Evolutionary conservation across 1,140 invertebrate species (phyloP).

Genomic region (Heliothis subflexa): DNA sequence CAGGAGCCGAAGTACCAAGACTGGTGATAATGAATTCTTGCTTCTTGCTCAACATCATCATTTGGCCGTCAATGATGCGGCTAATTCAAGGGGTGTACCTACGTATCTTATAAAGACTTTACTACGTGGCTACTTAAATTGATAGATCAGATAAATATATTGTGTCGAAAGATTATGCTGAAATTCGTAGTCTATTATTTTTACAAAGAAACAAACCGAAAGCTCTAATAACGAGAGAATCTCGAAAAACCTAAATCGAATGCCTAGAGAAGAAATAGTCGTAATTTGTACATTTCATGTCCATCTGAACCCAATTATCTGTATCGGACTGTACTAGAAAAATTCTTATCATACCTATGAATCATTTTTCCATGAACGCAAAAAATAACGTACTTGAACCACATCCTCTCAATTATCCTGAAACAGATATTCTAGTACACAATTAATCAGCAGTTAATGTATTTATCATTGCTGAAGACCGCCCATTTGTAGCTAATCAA

Average conservation of each 20-base stretch:
- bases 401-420: constrained; percentile 3
- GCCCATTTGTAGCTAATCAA: constrained; percentile 28
- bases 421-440: constrained; percentile 4
- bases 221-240: too few relatives aligned
- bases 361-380: neutral
- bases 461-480: constrained; percentile 32
- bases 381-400: neutral
- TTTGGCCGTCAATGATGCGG: neutral
- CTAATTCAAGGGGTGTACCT: neutral
- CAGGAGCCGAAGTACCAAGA: neutral
- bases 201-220: too few relatives aligned
- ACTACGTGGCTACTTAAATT: too few relatives aligned
- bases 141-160: too few relatives aligned
- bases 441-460: constrained; percentile 30
- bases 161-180: too few relatives aligned
- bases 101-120: neutral
- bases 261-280: neutral
- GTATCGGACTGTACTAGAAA: neutral
- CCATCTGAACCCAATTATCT: neutral
- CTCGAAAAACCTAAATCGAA: too few relatives aligned
- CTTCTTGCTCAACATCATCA: constrained; percentile 21
- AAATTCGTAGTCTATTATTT: too few relatives aligned
- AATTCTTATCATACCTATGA: neutral
- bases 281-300: neutral
- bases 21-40: constrained; percentile 1